Conservation (phyloP, 2,113 vertebrate genomes). For the Porphyrio hochstetteri region DNA sequence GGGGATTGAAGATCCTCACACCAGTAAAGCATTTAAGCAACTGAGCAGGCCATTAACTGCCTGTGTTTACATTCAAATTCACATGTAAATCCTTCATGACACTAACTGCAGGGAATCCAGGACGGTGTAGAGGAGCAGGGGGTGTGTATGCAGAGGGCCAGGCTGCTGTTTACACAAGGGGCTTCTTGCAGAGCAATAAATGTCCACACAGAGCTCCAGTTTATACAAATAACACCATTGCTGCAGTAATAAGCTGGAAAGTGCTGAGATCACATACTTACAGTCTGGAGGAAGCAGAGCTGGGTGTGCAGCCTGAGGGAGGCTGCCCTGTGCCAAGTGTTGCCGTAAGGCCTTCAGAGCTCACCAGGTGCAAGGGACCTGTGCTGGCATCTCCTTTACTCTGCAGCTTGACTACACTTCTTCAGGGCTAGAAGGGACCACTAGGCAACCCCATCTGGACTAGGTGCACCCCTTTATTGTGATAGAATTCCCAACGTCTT, state of each 20-base stretch:
- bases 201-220: neutral
- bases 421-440: neutral
- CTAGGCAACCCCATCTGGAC: neutral
- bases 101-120: neutral
- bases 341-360: too few species aligned
- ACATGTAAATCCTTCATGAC: neutral
- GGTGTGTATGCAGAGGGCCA: rapidly evolving
- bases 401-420: neutral
- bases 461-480: neutral
- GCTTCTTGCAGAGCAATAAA: neutral
- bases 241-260: neutral
- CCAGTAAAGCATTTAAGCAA: neutral
- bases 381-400: neutral
- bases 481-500: neutral
- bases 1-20: neutral
- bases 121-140: rapidly evolving
- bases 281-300: neutral
- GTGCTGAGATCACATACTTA: neutral
- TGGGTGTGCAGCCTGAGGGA: neutral
- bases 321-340: rapidly evolving
- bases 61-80: neutral
- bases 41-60: neutral
- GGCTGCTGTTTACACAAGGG: neutral
- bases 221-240: neutral
- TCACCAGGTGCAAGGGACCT: neutral